phyloP scores from a whole-genome alignment of 2,888 invertebrate genomes.

The Parascotia fuliginaria region DNA sequence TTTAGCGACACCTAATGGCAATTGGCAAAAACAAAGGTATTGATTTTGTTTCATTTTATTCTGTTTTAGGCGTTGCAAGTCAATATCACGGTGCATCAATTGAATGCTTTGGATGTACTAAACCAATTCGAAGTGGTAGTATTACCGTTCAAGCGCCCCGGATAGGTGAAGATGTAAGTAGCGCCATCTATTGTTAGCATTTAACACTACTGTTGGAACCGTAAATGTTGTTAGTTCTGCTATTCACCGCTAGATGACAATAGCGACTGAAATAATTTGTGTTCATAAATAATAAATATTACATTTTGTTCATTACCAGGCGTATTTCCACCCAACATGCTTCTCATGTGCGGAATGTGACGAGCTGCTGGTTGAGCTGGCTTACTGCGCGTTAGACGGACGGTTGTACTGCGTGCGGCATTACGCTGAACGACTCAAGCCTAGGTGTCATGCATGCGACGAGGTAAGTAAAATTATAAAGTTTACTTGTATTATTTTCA shows the following conservation, averaged over 20 bases:
- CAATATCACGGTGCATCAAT: slow-evolving; percentile 84
- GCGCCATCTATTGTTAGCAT: slow-evolving; percentile 40
- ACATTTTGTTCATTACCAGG: slow-evolving; percentile 53
- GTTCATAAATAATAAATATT: not conserved
- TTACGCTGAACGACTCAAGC: slow-evolving; percentile 98
- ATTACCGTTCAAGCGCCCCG: slow-evolving; percentile 94
- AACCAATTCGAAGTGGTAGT: slow-evolving; percentile 91
- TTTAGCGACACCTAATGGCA: slow-evolving; percentile 54
- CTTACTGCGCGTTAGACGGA: slow-evolving; percentile 96
- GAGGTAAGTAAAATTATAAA: slow-evolving; percentile 90
- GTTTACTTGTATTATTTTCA: not conserved
- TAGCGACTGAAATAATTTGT: not conserved
- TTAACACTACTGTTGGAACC: slow-evolving; percentile 1
- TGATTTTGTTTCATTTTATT: slow-evolving; percentile 21
- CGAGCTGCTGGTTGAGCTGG: slow-evolving; percentile 97
- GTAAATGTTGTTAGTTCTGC: slow-evolving; percentile 1
- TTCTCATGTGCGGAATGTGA: slow-evolving; percentile 95
- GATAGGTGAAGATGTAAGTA: slow-evolving; percentile 88
- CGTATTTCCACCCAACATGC: slow-evolving; percentile 96
- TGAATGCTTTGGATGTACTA: slow-evolving; percentile 94
- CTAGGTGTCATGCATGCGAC: slow-evolving; percentile 98
- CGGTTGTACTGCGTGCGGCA: slow-evolving; percentile 97
- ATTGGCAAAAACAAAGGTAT: slow-evolving; percentile 38
- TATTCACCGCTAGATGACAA: slow-evolving; percentile 43
- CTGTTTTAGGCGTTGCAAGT: slow-evolving; percentile 85